Base-by-base conservation (phyloP, 53 echinoderm and acorn worm genomes). In the Paracentrotus lividus region DNA sequence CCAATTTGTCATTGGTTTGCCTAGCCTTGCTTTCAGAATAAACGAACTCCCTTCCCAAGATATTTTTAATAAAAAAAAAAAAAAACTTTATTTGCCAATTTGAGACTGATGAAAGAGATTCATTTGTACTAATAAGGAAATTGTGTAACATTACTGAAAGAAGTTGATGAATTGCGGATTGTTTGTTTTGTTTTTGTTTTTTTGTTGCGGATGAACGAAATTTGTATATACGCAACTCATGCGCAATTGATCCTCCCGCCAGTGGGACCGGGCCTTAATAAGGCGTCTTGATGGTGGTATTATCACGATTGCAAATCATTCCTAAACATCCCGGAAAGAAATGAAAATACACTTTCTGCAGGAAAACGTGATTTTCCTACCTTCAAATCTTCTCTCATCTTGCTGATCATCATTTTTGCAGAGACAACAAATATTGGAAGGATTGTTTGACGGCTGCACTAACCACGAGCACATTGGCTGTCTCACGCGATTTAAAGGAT, bases 401-500 rank as follows among this genome's bases (percentile, higher is more conserved):
- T 55, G 31, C 24, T 55, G 36, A 21, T 86, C 86, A 9, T 86
- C 40, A 45, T 47, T 81, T 57, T n/a, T n/a, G 47, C 47, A 81
- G 86, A 56, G 86, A 86, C 86, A 86, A 86, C 56, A 86, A 86
- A 86, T 86, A 86, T 53, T 53, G 33, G 5, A 34, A 20, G 57
- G 47, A 6, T 86, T 52, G 86, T 52, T 54, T 86, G 86, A 86
- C 54, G 55, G 31, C 47, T 81, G 27, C 32, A 7, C 55, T 86
- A 54, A 86, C 55, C 33, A 86, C 86, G 21, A 86, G 54, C 86
- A 86, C 86, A 86, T 86, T 86, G 86, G 4, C 54, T 85, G 34
- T 86, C 33, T 36, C 86, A 86, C 86, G 86, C 86, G 56, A 86
- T 27, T 56, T 86, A 86, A 86, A 86, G 86, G 54, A 56, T 55